Evolutionary conservation across 2,797 vertebrate genomes (phyloP), one percentile per base, ranked within the genome.

Genomic region (Hyperoplus immaculatus): DNA sequence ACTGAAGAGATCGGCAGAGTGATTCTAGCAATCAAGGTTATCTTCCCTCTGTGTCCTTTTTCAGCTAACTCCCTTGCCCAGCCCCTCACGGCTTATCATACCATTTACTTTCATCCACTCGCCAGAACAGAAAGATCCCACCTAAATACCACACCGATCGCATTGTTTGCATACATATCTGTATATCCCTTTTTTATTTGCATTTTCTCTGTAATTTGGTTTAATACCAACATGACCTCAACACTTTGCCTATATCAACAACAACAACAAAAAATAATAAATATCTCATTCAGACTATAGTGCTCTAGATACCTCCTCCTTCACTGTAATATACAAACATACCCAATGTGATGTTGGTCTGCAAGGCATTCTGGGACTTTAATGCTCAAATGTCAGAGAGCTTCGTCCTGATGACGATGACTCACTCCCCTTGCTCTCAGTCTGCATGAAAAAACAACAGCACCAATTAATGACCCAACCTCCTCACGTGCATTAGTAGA

Each of bases 371-470:
- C 86, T 92, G 92, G 91, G 91, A 93, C 81, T 86, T 93, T 93
- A 79, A 82, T 94, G 91, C 92, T 93, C 86, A 94, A 95, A 95
- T 94, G 95, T 95, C 94, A 95, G 84, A 92, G 88, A 77, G 29
- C 94, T 94, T 95, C 92, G 95, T 91, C 83, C 78, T 93, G 89
- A 93, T 91, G 91, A 89, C 88, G 86, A 92, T 94, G 91, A 94
- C 87, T 91, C 89, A 92, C 78, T 84, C 81, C 83, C 77, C 85
- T 82, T 56, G 39, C 83, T 89, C 83, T 82, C 63, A 55, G 84
- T 86, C 91, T 90, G 90, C 90, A 90, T 89, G 87, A 89, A 83
- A 87, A 84, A 92, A 92, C 87, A 89, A 88, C 78, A 84, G 69
- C 66, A 66, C 65, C 91, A 89, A 89, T 91, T 92, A 92, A 91